Percentiles rank a stretch among this genome's conserved stretches.
phyloP scores from a whole-genome alignment of 2,888 invertebrate species.

The Eristalinus aeneus region DNA sequence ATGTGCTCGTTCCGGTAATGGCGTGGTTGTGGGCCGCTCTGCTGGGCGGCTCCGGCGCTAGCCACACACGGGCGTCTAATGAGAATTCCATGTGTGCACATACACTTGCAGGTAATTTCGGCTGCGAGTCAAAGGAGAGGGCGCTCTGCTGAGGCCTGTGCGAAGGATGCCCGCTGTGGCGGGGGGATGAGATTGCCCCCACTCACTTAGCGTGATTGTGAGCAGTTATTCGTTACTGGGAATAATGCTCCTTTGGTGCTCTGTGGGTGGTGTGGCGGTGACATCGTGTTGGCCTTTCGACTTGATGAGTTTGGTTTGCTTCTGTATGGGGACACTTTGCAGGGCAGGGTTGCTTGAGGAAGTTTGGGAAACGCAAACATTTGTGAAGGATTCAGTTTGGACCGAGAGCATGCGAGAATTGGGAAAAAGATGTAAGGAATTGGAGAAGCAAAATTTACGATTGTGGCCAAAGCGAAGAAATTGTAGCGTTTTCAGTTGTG shows the following conservation, averaged over 20 bases:
- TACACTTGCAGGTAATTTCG: constrained; percentile 43
- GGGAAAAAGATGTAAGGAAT: too few relatives aligned
- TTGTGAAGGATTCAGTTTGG: too few relatives aligned
- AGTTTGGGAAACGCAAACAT: too few relatives aligned
- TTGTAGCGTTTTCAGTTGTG: too few relatives aligned
- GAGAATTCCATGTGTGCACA: constrained; percentile 49
- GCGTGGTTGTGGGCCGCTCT: constrained; percentile 35
- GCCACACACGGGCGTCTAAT: constrained; percentile 53
- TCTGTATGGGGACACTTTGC: background rate
- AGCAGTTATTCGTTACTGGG: background rate
- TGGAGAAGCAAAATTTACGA: too few relatives aligned
- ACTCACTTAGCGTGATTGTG: background rate
- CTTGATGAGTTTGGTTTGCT: background rate
- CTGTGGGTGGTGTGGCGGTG: background rate
- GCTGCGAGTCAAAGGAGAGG: constrained; percentile 11
- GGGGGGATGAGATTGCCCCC: background rate
- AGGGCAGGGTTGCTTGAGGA: too few relatives aligned
- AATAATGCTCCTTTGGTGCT: background rate
- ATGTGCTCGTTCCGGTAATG: constrained; percentile 26
- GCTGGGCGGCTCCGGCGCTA: constrained; percentile 39
- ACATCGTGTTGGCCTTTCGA: background rate
- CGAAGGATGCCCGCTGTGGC: background rate
- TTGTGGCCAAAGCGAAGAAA: too few relatives aligned
- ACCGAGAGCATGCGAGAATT: too few relatives aligned
- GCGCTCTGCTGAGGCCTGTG: background rate